Evolutionary conservation across 2,797 vertebrate species (phyloP).

Genomic region (Rhynchotus rufescens): DNA sequence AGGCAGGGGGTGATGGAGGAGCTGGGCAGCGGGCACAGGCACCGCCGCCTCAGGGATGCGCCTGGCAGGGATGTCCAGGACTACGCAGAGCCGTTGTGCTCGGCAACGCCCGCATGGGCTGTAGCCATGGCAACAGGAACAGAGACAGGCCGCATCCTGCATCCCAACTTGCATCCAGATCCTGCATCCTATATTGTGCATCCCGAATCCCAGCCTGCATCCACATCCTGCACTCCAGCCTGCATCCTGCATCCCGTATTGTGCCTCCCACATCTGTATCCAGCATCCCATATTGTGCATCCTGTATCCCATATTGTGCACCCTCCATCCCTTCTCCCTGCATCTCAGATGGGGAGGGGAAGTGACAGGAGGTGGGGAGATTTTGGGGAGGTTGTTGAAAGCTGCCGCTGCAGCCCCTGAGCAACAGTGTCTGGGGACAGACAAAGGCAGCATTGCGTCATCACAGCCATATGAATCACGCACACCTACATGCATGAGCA

Average conservation of each 20-base stretch:
- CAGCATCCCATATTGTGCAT: neutral
- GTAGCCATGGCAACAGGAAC: slow-evolving; percentile 72
- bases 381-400: neutral
- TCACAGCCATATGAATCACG: neutral
- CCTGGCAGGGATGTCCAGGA: neutral
- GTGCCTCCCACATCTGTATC: too few relatives aligned
- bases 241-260: neutral
- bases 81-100: too few relatives aligned
- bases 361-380: too few relatives aligned
- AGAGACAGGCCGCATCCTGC: neutral
- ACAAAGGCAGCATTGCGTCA: too few relatives aligned
- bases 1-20: neutral
- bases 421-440: neutral
- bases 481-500: neutral
- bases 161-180: fast-evolving
- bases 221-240: neutral
- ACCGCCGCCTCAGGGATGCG: too few relatives aligned
- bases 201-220: neutral
- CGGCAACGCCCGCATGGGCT: neutral
- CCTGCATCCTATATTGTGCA: fast-evolving
- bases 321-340: too few relatives aligned
- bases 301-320: neutral
- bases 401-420: neutral
- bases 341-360: too few relatives aligned
- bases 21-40: neutral